A percentile compares a stretch with the other conserved stretches of the same genome.
Evolutionary conservation across 2,888 invertebrate genomes (phyloP).

Genomic region (Elegia similella): DNA sequence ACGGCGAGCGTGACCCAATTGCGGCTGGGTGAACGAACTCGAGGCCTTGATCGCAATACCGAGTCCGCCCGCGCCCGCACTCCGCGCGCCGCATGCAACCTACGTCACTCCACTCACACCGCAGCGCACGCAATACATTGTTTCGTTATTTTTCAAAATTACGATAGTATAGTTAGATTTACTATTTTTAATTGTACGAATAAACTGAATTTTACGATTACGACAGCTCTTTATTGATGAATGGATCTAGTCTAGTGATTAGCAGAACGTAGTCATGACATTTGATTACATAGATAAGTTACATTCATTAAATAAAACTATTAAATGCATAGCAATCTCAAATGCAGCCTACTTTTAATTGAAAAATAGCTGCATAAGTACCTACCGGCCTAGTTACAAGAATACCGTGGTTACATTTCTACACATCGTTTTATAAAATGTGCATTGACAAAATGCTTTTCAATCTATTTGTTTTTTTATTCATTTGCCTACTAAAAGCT

Average conservation of each 20-base stretch:
- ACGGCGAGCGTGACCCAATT: conserved; percentile 74
- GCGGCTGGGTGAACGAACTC: conserved; percentile 75
- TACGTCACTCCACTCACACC: conserved; percentile 43
- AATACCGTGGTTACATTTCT: too few species aligned
- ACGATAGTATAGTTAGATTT: conserved; percentile 18
- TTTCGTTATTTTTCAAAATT: conserved; percentile 48
- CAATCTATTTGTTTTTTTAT: too few species aligned
- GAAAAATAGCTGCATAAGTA: neutral
- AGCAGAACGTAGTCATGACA: neutral
- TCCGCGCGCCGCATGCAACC: conserved; percentile 34
- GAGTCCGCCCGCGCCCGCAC: conserved; percentile 41
- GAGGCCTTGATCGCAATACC: conserved; percentile 81
- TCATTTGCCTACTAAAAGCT: too few species aligned
- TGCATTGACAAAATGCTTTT: too few species aligned
- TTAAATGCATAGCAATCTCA: neutral
- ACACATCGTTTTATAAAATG: too few species aligned
- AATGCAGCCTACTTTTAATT: neutral
- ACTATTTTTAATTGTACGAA: conserved; percentile 2
- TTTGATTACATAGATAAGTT: neutral
- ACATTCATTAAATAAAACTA: neutral
- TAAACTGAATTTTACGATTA: conserved; percentile 3
- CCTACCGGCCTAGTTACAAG: too few species aligned
- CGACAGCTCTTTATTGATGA: neutral
- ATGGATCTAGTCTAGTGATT: conserved; percentile 1
- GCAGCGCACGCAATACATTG: conserved; percentile 49